These are phyloP conservation scores for Bagarius yarrelli DNA, from an alignment of 2,113 vertebrate genomes.

Conservation along the genomic window DNA sequence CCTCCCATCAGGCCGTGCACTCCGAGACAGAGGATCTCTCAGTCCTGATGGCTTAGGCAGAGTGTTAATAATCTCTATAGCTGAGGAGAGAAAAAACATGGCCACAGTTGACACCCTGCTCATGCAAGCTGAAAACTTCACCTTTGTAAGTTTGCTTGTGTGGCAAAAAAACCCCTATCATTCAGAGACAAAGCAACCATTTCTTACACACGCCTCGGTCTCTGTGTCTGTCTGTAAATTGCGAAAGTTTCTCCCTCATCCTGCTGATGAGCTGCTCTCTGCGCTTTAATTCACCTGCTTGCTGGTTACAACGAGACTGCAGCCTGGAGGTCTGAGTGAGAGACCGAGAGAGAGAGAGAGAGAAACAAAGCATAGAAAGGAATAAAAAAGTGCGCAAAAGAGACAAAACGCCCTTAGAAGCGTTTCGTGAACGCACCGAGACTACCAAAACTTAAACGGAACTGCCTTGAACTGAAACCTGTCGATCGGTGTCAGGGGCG, in stretches of 20 bases:
- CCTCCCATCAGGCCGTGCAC: conserved; percentile 49
- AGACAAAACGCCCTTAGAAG: no score
- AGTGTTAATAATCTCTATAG: conserved; percentile 69
- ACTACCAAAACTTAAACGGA: no score
- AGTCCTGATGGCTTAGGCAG: conserved; percentile 50
- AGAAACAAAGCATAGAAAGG: no score
- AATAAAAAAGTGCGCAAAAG: no score
- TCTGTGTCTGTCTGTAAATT: conserved; percentile 55
- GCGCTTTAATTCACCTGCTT: conserved; percentile 62
- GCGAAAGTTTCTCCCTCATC: conserved; percentile 63
- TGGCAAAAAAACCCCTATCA: neutral
- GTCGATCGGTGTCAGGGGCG: no score
- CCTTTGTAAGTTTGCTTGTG: neutral
- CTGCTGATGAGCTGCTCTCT: conserved; percentile 61
- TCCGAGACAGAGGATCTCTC: conserved; percentile 42
- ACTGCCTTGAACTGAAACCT: no score
- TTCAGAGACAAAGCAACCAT: neutral
- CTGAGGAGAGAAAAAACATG: conserved; percentile 40
- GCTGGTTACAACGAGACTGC: conserved; percentile 63
- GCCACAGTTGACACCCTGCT: neutral
- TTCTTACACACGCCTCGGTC: conserved; percentile 59
- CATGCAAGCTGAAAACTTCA: neutral
- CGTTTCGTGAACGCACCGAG: no score
- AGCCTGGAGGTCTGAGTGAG: conserved; percentile 52
- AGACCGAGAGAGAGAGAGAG: neutral